Base-by-base conservation (phyloP, 2,888 invertebrate species). In the Reticulitermes lucifugus region DNA sequence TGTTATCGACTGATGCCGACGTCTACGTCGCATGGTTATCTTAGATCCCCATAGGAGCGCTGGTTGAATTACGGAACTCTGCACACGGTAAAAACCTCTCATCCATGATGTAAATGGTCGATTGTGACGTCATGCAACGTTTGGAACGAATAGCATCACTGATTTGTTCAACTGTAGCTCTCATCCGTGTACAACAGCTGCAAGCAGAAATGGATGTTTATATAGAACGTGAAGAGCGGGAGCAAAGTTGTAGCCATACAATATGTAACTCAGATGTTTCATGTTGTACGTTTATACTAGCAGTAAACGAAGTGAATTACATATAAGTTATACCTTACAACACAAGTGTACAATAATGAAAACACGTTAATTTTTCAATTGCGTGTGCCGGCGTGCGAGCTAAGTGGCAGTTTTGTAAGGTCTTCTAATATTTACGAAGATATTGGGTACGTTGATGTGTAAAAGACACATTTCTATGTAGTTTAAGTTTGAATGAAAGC, bases 171-270 rank as follows among this genome's bases (percentile, higher is more conserved):
- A 3, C 35, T 35, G 1, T 35, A 35, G 35, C 35, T 35, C 35
- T 35, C 35, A 35, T 35, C 35, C 35, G 35, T 35, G 35, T 3
- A 21, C 7, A 65, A 14, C 65, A 6, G 65, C 65, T 65, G n/a
- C 65, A n/a, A 65, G 65, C 65, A 65, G 65, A 65, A 65, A 65
- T 65, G 65, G 65, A 65, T 65, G n/a, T 65, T n/a, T 1, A 65
- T 65, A 65, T 25, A n/a, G 0, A 25, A 65, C 25, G 9, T 0
- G 12, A 25, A 65, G 25, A 7, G 65, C 65, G n/a, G 65, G 65
- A 10, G 25, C 65, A 65, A 1, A 25, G 65, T n/a, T 12, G 65
- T 65, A 65, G 12, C 6, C 12, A 65, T 65, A 65, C n/a, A 65
- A 65, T 65, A n/a, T 65, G 65, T 12, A 25, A 65, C 65, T 6